A percentile compares a stretch with the other conserved stretches of the same genome.
Evolutionary conservation across 2,888 invertebrate species (phyloP).

Genomic region (Homarus gammarus): DNA sequence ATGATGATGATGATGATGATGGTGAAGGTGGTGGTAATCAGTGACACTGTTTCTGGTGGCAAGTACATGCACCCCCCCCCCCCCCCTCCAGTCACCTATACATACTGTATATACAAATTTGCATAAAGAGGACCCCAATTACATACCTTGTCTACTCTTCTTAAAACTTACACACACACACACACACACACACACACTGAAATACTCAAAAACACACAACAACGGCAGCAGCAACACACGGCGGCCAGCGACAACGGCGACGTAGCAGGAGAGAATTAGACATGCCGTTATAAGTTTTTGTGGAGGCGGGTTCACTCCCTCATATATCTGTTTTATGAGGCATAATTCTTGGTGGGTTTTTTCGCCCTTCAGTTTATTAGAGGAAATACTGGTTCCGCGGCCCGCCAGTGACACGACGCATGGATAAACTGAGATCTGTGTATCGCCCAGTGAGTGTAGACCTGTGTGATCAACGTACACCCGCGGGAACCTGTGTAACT

Average conservation of each 20-base stretch:
- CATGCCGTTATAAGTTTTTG: constrained; percentile 47
- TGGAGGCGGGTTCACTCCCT: constrained; percentile 41
- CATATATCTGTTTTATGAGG: constrained; percentile 56
- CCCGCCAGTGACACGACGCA: constrained; percentile 26
- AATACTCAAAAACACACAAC: constrained; percentile 23
- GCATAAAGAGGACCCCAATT: no score
- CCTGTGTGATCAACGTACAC: no score
- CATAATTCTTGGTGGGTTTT: constrained; percentile 50
- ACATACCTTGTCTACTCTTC: no score
- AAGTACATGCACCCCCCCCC: no score
- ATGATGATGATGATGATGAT: no score
- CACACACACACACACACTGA: constrained; percentile 11
- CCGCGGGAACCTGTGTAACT: no score
- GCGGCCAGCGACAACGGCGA: background rate
- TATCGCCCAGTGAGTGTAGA: no score
- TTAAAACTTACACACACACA: background rate
- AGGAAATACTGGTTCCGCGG: constrained; percentile 33
- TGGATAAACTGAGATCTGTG: no score
- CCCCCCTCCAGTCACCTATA: no score
- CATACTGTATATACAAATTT: no score
- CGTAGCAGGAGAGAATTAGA: constrained; percentile 37
- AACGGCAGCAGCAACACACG: constrained; percentile 14
- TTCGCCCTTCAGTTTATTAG: constrained; percentile 36
- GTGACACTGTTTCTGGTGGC: no score
- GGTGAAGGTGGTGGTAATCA: no score